These are phyloP conservation scores for Pycnonotus jocosus DNA, from an alignment of 2,113 vertebrate species.

Conservation along the genomic window DNA sequence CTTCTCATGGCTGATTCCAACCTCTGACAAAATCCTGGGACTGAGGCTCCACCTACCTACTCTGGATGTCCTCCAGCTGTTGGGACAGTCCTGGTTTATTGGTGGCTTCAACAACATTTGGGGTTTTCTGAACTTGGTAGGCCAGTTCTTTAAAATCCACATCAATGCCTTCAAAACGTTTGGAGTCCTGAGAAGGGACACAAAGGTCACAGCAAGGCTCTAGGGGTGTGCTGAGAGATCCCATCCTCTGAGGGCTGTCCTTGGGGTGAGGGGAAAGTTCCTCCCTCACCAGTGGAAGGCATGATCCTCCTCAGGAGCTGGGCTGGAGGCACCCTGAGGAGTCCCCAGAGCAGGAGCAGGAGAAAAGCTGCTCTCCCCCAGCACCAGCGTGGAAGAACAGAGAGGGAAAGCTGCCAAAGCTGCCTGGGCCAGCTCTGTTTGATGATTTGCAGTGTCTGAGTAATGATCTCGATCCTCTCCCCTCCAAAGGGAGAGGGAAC, in stretches of 20 bases:
- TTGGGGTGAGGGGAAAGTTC: neutral
- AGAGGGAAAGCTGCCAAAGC: neutral
- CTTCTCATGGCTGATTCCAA: neutral
- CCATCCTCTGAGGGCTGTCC: neutral
- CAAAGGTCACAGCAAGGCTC: neutral
- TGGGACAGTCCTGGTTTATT: conserved; percentile 83
- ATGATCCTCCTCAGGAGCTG: neutral
- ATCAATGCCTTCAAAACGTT: conserved; percentile 88
- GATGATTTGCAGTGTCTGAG: neutral
- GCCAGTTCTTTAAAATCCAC: conserved; percentile 87
- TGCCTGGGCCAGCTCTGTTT: neutral
- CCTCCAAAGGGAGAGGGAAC: neutral
- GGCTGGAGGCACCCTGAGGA: neutral
- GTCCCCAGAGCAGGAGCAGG: neutral
- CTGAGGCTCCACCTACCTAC: conserved; percentile 71
- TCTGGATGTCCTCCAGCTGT: conserved; percentile 89
- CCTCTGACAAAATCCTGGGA: neutral
- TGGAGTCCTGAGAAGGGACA: conserved; percentile 78
- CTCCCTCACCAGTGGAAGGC: neutral
- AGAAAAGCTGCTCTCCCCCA: neutral
- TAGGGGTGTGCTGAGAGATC: neutral
- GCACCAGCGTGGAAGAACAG: neutral
- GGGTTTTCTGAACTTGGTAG: conserved; percentile 76
- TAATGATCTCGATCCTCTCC: neutral
- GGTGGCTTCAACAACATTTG: conserved; percentile 89